Conservation (phyloP, 2,113 vertebrate genomes). For the Chinchilla lanigera region DNA sequence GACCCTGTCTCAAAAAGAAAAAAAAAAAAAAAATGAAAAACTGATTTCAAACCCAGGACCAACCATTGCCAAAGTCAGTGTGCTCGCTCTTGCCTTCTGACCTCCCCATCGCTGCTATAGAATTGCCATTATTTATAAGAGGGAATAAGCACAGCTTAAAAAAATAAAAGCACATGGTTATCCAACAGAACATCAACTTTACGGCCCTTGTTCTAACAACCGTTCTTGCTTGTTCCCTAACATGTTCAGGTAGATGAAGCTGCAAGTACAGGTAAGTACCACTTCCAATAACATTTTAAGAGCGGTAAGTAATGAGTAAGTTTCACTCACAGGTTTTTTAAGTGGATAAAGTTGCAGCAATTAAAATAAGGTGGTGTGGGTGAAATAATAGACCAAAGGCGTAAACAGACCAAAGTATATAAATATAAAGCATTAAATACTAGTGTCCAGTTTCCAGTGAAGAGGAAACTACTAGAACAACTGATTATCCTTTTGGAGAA, state of each 20-base stretch:
- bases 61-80: neutral
- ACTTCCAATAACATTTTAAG: slow-evolving; percentile 50
- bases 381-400: slow-evolving; percentile 53
- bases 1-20: too few species aligned
- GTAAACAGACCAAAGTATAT: neutral
- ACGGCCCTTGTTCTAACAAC: neutral
- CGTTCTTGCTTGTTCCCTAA: slow-evolving; percentile 5
- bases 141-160: neutral
- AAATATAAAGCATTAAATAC: slow-evolving; percentile 20
- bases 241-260: slow-evolving; percentile 50
- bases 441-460: neutral
- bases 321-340: neutral
- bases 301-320: neutral
- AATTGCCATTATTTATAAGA: neutral
- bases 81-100: neutral
- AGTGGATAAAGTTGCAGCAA: slow-evolving; percentile 4
- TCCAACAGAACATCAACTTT: slow-evolving; percentile 12
- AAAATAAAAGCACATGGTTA: neutral
- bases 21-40: neutral
- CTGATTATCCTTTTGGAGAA: neutral
- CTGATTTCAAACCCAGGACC: neutral
- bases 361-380: neutral
- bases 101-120: neutral
- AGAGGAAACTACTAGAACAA: neutral
- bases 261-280: neutral